Evolutionary conservation across 1,140 invertebrate species (phyloP), one percentile per base, ranked within the genome.

Genomic region (Halesus radiatus): DNA sequence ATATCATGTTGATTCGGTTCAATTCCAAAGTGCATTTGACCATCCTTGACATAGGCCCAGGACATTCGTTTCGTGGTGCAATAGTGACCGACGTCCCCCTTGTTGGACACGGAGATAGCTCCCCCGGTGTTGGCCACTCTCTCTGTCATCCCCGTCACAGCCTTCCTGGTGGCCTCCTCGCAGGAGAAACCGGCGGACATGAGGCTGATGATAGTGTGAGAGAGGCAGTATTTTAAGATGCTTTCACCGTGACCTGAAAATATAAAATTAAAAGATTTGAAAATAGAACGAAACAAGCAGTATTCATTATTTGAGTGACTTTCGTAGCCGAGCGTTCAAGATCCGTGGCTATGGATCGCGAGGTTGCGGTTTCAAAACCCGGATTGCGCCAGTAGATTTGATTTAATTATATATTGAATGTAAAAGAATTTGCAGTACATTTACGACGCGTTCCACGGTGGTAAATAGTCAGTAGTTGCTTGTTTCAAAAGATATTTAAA

Each of bases 61-160:
- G 93, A 89, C 94, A 95, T 95, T 60, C 91, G 87, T 16, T 89
- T 86, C 16, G 92, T 92, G 1, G 90, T 93, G 84, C 94, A 95
- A 76, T 88, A 86, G 68, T 92, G 88, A 6, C 92, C 94, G 52
- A 94, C 84, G 5, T 93, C 88, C 3, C 94, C 93, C 50, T 85
- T 87, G 58, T 90, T 90, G 8, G 90, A 91, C 5, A 94, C 86
- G 3, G 91, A 91, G 81, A 95, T 93, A 16, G 92, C 93, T n/a
- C 94, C 94, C 10, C 92, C 94, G 20, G 91, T 92, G 54, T 92
- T 91, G 1, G 91, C 88, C 8, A 94, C 86, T 81, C 91, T 86
- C 13, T 85, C 76, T 0, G 90, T 90, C 94, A 95, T 94, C 53
- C 85, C 86, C 1, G 89, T 80, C 26, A 93, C 85, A n/a, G 88